Base-by-base conservation (phyloP, 1,140 invertebrate genomes). In the Diorhabda elongata region DNA sequence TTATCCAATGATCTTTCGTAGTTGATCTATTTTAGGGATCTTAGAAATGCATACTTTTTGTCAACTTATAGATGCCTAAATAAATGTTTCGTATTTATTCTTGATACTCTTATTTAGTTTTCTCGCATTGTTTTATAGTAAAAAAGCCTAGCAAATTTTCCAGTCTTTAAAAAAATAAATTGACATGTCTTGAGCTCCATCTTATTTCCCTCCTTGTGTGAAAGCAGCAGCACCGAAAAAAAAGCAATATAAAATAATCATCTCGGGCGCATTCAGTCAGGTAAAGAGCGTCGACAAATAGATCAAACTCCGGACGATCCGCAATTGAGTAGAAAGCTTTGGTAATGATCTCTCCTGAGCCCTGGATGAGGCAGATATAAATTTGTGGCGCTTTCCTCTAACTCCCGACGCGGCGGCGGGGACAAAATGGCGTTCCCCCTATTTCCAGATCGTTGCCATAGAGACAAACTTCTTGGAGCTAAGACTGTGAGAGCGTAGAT, bases 241-340 rank as follows among this genome's bases (percentile, higher is more conserved):
- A 52, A 52, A 52, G 47, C 47, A 52, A 52, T 52, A 52, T 52
- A 52, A 52, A 52, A 52, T 52, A 52, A 52, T 52, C 47, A 52
- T 52, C 47, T n/a, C 6, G n/a, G 47, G 47, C 67, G 63, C 57
- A 65, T 59, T 26, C 63, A 72, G 71, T 72, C 75, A 76, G 75
- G 75, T 76, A 76, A 75, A 75, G 71, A 74, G 74, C 73, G 73
- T 71, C 75, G 75, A 76, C 75, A 80, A 80, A 81, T 81, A 81
- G 80, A 81, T 81, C 80, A 81, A 81, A 81, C 78, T 78, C 76
- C 74, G 65, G 75, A 72, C 76, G 80, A 81, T 81, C 80, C 80
- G 77, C 80, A 81, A 81, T 81, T 81, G 80, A 81, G 80, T 80
- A 80, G 80, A 81, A 80, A 81, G 80, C 80, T 81, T 81, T 80